Evolutionary conservation across 2,888 invertebrate genomes (phyloP), one percentile per base, ranked within the genome.

Genomic region (Frankliniella fusca): DNA sequence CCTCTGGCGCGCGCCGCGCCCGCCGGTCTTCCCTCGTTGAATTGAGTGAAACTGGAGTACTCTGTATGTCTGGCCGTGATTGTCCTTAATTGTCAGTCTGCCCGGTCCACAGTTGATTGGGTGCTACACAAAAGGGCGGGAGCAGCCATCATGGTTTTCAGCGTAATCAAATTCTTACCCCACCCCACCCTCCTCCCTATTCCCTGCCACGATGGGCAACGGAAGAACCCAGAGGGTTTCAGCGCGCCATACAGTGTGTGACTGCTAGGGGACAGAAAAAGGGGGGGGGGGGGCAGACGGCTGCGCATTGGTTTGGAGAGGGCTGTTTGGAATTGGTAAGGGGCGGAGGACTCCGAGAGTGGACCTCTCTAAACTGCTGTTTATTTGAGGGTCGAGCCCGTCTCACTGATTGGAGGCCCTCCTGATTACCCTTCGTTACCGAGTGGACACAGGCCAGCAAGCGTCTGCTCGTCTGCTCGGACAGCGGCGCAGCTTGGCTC

Each of bases 71-170:
- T 54, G 54, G 70, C 23, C 27, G 27, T 76, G 70, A 76, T 76
- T 76, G 70, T n/a, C 70, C 70, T 27, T 76, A 76, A 76, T 76
- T 76, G 70, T 76, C 70, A 76, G 70, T 76, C 70, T 76, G 70
- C 38, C 3, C 38, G 38, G 70, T 27, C 70, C 27, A 76, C 70
- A 76, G 27, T 27, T 76, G 70, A 76, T 76, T 76, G 70, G 70
- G 27, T 27, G 70, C 70, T 23, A 27, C n/a, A n/a, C n/a, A 76
- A 76, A 76, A 27, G 70, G 27, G 27, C 27, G 70, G 70, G 23
- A 76, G 23, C 27, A 76, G 38, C 38, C 38, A 38, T 38, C 38
- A 38, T 38, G 38, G 38, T 61, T 61, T 61, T 12, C 54, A n/a
- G 15, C 61, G 61, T 76, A 76, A 76, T 76, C 70, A 76, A 76